Conservation (phyloP, 2,113 vertebrate genomes). For the Neolamprologus fasciatus region DNA sequence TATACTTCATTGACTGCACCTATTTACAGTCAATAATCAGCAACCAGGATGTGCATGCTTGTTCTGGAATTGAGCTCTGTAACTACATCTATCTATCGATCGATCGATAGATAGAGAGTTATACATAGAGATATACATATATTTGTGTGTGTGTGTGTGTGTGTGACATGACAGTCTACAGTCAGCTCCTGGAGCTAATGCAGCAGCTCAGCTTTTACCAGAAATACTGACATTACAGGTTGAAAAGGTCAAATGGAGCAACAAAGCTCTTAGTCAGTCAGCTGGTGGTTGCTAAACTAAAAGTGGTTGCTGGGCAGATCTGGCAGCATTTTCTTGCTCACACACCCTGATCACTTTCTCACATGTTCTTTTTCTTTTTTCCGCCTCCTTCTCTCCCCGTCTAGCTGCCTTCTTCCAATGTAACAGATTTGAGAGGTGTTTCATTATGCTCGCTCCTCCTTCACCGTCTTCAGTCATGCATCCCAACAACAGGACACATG, state of each 20-base stretch:
- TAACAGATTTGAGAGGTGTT: constrained; percentile 46
- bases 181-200: not conserved
- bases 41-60: not conserved
- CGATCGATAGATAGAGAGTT: too few species aligned
- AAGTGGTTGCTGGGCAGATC: constrained; percentile 58
- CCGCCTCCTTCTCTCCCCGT: not conserved
- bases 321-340: not conserved
- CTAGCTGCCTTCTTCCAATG: not conserved
- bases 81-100: not conserved
- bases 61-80: not conserved
- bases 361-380: not conserved
- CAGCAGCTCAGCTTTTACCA: not conserved
- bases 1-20: not conserved
- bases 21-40: not conserved
- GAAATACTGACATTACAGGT: not conserved
- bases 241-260: constrained; percentile 20
- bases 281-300: constrained; percentile 9
- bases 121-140: too few species aligned
- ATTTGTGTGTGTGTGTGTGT: not conserved
- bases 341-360: constrained; percentile 24
- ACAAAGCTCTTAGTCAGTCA: not conserved
- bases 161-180: not conserved
- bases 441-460: constrained; percentile 16
- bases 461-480: not conserved
- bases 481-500: not conserved